Percentiles rank a stretch among this genome's conserved stretches.
Conservation (phyloP, 2,113 vertebrate species). For the Enhydra lutris region DNA sequence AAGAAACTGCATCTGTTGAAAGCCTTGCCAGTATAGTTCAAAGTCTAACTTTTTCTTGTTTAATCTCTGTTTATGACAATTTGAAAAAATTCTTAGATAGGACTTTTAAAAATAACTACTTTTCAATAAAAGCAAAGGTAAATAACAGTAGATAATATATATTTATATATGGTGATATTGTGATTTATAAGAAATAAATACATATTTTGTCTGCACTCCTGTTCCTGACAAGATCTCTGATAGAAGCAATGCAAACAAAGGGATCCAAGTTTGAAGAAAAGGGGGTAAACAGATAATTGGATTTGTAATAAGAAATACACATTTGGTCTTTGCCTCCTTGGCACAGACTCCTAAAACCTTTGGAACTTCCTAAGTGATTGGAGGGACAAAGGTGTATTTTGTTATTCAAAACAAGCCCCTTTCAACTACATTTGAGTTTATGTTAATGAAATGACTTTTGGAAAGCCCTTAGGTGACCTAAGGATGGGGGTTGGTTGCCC, state of each 20-base stretch:
- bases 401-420: background rate
- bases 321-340: background rate
- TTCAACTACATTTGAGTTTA: background rate
- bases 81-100: constrained; percentile 17
- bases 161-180: background rate
- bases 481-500: background rate
- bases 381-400: background rate
- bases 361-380: background rate
- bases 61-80: background rate
- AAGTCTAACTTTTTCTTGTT: background rate
- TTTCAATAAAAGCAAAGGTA: background rate
- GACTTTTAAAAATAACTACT: background rate
- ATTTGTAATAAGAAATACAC: background rate
- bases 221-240: background rate
- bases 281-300: background rate
- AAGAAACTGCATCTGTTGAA: background rate
- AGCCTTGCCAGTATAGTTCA: background rate
- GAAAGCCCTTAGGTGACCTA: background rate
- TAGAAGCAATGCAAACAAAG: background rate
- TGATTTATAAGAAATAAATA: background rate
- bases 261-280: background rate
- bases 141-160: background rate
- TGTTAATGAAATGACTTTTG: background rate
- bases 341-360: background rate
- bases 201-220: background rate